phyloP scores from a whole-genome alignment of 1,140 invertebrate genomes.

The Achroia grisella region DNA sequence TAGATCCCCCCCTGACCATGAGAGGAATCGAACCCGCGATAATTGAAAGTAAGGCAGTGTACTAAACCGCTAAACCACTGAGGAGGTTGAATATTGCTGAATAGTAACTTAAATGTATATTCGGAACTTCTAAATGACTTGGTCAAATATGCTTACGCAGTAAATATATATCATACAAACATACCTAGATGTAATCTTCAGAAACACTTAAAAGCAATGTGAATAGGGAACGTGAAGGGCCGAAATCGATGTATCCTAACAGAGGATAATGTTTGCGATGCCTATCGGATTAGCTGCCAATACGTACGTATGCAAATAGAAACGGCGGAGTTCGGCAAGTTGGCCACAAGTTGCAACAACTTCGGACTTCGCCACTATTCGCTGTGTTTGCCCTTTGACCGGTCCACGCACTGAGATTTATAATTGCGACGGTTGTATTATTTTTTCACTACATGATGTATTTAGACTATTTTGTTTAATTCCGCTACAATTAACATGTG shows the following conservation, averaged over 20 bases:
- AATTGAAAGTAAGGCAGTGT: no score
- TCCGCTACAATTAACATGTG: no score
- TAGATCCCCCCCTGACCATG: no score
- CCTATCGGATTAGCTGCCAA: conserved; percentile 10
- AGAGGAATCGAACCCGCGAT: no score
- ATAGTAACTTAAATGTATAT: no score
- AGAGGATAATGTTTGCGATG: conserved; percentile 1
- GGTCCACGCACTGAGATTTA: conserved; percentile 11
- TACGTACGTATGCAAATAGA: conserved; percentile 25
- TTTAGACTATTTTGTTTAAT: no score
- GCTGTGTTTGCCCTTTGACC: conserved; percentile 26
- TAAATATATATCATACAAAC: neutral
- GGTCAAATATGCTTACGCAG: no score
- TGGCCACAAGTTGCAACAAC: neutral
- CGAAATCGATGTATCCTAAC: neutral
- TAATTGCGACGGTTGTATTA: no score
- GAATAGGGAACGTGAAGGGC: neutral
- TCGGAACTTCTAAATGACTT: no score
- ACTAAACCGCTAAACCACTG: no score
- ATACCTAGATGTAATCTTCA: neutral
- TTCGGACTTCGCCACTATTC: conserved; percentile 12
- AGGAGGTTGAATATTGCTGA: no score
- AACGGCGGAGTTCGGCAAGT: conserved; percentile 5
- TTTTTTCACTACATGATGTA: no score
- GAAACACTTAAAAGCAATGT: neutral